Evolutionary conservation across 53 echinoderm and acorn worm genomes (phyloP).

Genomic region (Luidia sarsii): DNA sequence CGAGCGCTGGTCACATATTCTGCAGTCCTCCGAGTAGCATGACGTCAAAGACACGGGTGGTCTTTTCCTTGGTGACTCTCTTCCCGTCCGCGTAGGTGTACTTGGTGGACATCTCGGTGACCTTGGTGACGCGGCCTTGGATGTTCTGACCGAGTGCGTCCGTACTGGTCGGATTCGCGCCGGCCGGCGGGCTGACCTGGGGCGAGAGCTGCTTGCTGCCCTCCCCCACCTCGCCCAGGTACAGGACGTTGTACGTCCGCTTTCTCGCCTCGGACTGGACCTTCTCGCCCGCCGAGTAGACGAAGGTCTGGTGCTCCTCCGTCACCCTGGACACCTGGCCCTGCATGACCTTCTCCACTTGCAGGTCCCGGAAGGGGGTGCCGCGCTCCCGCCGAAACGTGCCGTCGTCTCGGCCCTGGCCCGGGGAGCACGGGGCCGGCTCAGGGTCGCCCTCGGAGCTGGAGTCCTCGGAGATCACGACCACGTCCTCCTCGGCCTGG

Average conservation of each 20-base stretch:
- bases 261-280: not conserved
- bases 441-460: conserved; percentile 17
- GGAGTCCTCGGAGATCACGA: conserved; percentile 3
- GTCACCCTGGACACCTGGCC: conserved; percentile 10
- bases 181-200: not conserved
- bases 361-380: conserved; percentile 13
- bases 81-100: conserved; percentile 8
- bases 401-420: not conserved
- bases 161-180: not conserved
- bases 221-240: not conserved
- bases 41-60: not conserved
- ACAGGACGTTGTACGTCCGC: conserved; percentile 5
- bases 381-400: not conserved
- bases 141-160: not conserved
- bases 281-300: conserved; percentile 8
- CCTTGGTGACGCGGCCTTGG: conserved; percentile 2
- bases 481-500: not conserved
- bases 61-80: conserved; percentile 10
- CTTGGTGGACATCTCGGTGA: conserved; percentile 11
- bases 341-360: conserved; percentile 19
- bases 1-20: not conserved
- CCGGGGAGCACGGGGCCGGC: not conserved
- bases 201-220: not conserved
- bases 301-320: conserved; percentile 17
- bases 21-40: conserved; percentile 1